Conservation (phyloP, 1,140 invertebrate species). For the Drosophila willistoni region DNA sequence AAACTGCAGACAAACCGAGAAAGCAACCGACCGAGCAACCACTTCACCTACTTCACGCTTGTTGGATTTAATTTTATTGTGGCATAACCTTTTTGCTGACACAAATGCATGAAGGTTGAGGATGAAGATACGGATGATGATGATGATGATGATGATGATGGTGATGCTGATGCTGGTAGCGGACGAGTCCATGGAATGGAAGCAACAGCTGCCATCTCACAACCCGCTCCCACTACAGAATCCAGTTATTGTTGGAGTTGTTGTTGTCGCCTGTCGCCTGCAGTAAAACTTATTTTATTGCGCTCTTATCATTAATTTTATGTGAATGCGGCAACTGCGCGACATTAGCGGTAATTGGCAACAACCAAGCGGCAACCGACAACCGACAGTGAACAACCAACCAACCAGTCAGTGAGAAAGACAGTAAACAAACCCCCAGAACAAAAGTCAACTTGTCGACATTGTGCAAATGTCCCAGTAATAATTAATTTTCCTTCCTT, state of each 20-base stretch:
- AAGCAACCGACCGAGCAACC: slow-evolving; percentile 45
- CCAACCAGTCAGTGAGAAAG: slow-evolving; percentile 1
- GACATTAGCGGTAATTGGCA: slow-evolving; percentile 81
- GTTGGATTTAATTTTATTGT: slow-evolving; percentile 81
- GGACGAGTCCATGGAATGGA: not conserved
- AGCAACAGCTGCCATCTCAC: slow-evolving; percentile 14
- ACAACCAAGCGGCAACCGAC: slow-evolving; percentile 52
- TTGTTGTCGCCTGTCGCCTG: slow-evolving; percentile 33
- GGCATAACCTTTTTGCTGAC: slow-evolving; percentile 73
- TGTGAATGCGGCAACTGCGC: slow-evolving; percentile 76
- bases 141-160: slow-evolving; percentile 2
- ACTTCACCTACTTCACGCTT: slow-evolving; percentile 76
- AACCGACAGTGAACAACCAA: slow-evolving; percentile 16
- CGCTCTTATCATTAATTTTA: slow-evolving; percentile 81
- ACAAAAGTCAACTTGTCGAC: slow-evolving; percentile 61
- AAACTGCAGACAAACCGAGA: not conserved
- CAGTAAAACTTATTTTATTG: slow-evolving; percentile 80
- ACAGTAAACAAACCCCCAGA: slow-evolving; percentile 10
- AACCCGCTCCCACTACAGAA: slow-evolving; percentile 34
- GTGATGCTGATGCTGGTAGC: slow-evolving; percentile 18
- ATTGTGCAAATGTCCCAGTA: slow-evolving; percentile 31
- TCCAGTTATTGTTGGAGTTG: slow-evolving; percentile 32
- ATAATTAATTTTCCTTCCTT: slow-evolving; percentile 12
- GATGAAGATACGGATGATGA: slow-evolving; percentile 26
- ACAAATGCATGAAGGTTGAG: slow-evolving; percentile 38